Base-by-base conservation (phyloP, 2,888 invertebrate species). In the Steinernema hermaphroditum region DNA sequence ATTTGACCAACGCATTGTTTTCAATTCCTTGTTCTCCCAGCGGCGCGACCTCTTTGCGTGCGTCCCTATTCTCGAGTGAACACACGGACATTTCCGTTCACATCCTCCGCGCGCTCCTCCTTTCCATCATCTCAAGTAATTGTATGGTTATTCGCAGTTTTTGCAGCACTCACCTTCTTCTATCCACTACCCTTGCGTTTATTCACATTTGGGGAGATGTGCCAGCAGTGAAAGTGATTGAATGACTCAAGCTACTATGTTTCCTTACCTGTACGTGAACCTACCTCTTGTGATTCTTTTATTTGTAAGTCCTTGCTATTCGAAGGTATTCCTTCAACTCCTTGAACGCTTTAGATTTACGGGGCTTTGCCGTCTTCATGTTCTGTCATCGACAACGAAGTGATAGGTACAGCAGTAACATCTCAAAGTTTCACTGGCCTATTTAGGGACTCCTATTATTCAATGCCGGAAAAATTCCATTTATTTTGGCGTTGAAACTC, bases 381-480 rank as follows among this genome's bases (percentile, higher is more conserved):
- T 37, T 37, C 37, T 37, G 16, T 41, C 19, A 69, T 74, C 27
- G 74, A 74, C 54, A 74, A 74, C 32, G 69, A 57, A 57, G 73
- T 74, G 19, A 34, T 74, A 14, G 73, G 74, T 54, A 71, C 12
- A 75, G 50, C 12, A 27, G 16, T 12, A 19, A n/a, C 1, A 27
- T 2, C 1, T 69, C 24, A 19, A 68, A 12, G 0, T 8, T 68
- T 37, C 29, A 32, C 24, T 1, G n/a, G n/a, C n/a, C n/a, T n/a
- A n/a, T 71, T 70, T 43, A 79, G 78, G 78, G 16, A 73, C 74
- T 34, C 78, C 79, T 6, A 50, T 73, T 16, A 69, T 78, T 14
- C 50, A 75, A 29, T 85, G 85, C 74, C 82, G 83, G 73, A 70
- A 76, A 4, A 83, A 85, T 69, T 75, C 72, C 46, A 81, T 85